phyloP scores from a whole-genome alignment of 2,888 invertebrate species.

The Mythimna ferrago region DNA sequence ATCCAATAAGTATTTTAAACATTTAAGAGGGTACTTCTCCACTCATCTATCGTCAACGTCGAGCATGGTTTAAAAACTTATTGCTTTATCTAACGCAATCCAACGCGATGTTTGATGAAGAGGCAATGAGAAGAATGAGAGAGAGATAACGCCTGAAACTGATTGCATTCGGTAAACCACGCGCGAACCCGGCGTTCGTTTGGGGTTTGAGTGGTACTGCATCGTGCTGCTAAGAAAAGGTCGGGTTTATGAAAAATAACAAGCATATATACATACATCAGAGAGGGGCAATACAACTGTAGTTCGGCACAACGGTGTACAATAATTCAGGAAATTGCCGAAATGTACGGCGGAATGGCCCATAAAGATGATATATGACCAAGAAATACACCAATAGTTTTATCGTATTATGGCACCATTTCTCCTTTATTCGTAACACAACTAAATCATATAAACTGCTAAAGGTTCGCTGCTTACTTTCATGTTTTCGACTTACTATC shows the following conservation, averaged over 20 bases:
- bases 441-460: constrained; percentile 54
- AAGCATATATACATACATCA: constrained; percentile 42
- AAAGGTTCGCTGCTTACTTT: constrained; percentile 43
- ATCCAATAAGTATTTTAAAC: too few species aligned
- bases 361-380: constrained; percentile 86
- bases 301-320: constrained; percentile 58
- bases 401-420: constrained; percentile 73
- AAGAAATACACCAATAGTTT: constrained; percentile 83
- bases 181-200: too few species aligned
- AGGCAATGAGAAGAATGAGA: too few species aligned
- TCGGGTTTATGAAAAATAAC: constrained; percentile 38
- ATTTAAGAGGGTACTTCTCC: too few species aligned
- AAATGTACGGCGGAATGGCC: constrained; percentile 85
- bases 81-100: too few species aligned
- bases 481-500: constrained; percentile 19
- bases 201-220: too few species aligned
- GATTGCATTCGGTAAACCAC: too few species aligned
- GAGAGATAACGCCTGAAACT: too few species aligned
- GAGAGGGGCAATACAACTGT: constrained; percentile 35
- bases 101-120: too few species aligned
- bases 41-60: too few species aligned
- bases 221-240: background rate
- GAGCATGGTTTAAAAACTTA: too few species aligned
- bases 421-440: constrained; percentile 54
- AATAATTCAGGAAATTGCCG: constrained; percentile 85